These are phyloP conservation scores for Donacobius atricapilla DNA, from an alignment of 2,113 vertebrate species.

Conservation along the genomic window DNA sequence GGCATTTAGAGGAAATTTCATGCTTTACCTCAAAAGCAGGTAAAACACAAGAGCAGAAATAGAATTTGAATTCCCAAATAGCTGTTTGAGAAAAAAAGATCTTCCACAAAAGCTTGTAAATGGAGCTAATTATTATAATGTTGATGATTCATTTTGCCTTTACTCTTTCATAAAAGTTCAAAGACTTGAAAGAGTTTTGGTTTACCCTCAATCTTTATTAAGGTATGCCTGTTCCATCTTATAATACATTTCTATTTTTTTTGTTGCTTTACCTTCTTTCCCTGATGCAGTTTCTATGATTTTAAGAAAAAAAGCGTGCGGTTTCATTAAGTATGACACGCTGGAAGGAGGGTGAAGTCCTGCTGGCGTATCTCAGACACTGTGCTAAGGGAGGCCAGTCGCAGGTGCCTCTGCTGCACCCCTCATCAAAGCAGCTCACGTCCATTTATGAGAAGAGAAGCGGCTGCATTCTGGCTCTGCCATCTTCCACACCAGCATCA, in stretches of 20 bases:
- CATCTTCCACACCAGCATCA: neutral
- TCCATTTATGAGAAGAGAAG: neutral
- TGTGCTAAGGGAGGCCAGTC: neutral
- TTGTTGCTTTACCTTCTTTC: neutral
- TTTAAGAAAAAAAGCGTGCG: neutral
- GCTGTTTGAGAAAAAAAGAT: neutral
- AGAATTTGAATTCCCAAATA: neutral
- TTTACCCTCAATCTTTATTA: neutral
- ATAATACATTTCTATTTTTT: neutral
- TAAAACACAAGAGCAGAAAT: slow-evolving; percentile 1
- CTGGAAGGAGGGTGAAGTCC: neutral
- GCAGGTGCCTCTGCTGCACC: slow-evolving; percentile 42
- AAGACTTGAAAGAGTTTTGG: neutral
- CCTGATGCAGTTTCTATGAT: neutral
- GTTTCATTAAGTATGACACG: neutral
- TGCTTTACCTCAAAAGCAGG: neutral
- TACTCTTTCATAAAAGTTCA: neutral
- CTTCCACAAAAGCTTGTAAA: neutral
- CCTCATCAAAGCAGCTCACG: neutral
- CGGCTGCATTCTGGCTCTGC: neutral
- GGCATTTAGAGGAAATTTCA: slow-evolving; percentile 36
- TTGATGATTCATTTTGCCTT: neutral
- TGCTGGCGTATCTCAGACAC: neutral
- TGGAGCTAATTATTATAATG: neutral
- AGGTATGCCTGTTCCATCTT: neutral